Evolutionary conservation across 2,797 vertebrate species (phyloP), one percentile per base, ranked within the genome.

Genomic region (Sciurus vulgaris): DNA sequence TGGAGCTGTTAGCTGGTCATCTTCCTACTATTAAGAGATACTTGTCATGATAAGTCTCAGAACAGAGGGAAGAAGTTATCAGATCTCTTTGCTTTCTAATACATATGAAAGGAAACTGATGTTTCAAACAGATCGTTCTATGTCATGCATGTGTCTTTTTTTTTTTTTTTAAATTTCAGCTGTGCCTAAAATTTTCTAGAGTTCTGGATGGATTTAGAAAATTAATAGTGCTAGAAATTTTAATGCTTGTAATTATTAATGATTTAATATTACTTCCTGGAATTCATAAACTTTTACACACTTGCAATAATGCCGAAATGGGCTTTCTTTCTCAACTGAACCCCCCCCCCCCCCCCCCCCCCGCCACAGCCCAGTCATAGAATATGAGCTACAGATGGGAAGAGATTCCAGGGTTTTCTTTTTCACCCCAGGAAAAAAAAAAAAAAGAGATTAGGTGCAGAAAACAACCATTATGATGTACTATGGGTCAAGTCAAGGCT

Each of bases 1-100:
- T 84, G 95, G 95, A 93, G 70, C 85, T 96, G 93, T 97, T 86
- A 95, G 88, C 82, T 97, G 96, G 94, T 97, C 96, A 88, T 91
- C 49, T 81, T 95, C 61, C 89, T 93, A 73, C 81, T 93, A 86
- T 86, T 92, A 97, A 97, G 96, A 87, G 18, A 92, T 69, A 67
- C 0, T 20, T 90, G 96, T 91, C 13, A 81, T 93, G 95, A 95
- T 95, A 92, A 73, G 41, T 86, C 92, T 95, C 92, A 95, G 56
- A 79, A 85, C 4, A 93, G 93, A 91, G 81, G 59, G 86, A 49
- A 70, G 35, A 88, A 90, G 47, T 89, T 91, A 89, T 47, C 72
- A 92, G 76, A 82, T 85, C 49, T 24, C 73, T 96, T 95, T 65
- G 70, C 54, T 93, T 97, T 96, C 65, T 96, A 86, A 69, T 86